A percentile compares a stretch with the other conserved stretches of the same genome.
Conservation (phyloP, 2,113 vertebrate genomes). For the Rutilus rutilus region DNA sequence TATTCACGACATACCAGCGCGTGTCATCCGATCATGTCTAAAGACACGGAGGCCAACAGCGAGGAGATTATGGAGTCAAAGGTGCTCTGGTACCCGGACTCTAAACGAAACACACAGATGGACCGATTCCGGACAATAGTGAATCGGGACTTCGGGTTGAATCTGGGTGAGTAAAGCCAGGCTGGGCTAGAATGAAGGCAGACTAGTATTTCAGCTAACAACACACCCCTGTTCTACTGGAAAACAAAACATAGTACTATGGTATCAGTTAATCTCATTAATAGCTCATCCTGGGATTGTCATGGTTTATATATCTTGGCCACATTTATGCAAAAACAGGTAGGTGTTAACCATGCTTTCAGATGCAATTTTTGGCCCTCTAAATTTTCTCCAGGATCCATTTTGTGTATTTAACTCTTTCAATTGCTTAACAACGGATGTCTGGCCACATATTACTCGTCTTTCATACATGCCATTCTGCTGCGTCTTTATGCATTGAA, state of each 20-base stretch:
- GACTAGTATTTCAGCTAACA: neutral
- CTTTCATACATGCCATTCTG: neutral
- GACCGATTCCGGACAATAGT: slow-evolving; percentile 86
- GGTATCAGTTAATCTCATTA: slow-evolving; percentile 18
- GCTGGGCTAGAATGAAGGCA: neutral
- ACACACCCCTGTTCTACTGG: neutral
- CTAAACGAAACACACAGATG: slow-evolving; percentile 90
- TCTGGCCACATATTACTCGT: neutral
- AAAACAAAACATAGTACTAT: neutral
- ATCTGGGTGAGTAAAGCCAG: slow-evolving; percentile 82
- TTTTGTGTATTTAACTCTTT: neutral
- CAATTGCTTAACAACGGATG: neutral
- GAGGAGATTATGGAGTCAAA: slow-evolving; percentile 88
- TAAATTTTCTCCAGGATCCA: neutral
- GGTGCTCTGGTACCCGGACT: slow-evolving; percentile 94
- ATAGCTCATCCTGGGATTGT: slow-evolving; percentile 23
- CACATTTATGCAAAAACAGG: neutral
- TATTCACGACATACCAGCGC: neutral
- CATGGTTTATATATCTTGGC: neutral
- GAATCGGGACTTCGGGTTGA: slow-evolving; percentile 80
- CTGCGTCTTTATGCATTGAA: neutral
- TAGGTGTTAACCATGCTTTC: neutral
- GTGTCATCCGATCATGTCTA: slow-evolving; percentile 78
- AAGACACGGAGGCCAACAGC: slow-evolving; percentile 71
- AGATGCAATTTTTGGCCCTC: neutral